Percentiles rank a stretch among this genome's conserved stretches.
These are phyloP conservation scores for Chloroclystis v-ata DNA, from an alignment of 2,888 invertebrate genomes.

Conservation along the genomic window DNA sequence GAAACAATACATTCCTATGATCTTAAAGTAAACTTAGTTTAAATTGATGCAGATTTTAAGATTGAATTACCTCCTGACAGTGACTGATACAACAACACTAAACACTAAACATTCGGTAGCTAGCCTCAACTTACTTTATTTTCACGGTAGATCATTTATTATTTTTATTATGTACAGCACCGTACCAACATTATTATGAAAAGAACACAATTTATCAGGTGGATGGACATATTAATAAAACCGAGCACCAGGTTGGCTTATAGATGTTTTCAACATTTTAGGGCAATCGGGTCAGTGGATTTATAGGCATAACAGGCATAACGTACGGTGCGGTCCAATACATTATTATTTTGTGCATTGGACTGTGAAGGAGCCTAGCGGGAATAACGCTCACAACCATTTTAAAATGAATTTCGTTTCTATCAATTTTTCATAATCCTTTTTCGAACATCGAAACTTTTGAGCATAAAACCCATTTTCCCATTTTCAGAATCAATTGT, in stretches of 20 bases:
- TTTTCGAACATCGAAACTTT: conserved; percentile 25
- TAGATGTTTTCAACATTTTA: conserved; percentile 13
- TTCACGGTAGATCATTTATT: too few relatives aligned
- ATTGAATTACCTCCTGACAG: too few relatives aligned
- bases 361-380: conserved; percentile 46
- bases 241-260: background rate
- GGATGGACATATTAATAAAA: background rate
- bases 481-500: too few relatives aligned
- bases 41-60: too few relatives aligned
- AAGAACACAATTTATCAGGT: background rate
- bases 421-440: conserved; percentile 42
- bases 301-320: conserved; percentile 24
- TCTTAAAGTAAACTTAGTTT: too few relatives aligned
- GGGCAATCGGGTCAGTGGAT: conserved; percentile 24
- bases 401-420: conserved; percentile 53
- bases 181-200: background rate
- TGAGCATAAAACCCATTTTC: too few relatives aligned
- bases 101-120: too few relatives aligned
- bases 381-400: conserved; percentile 54
- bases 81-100: too few relatives aligned
- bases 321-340: conserved; percentile 41
- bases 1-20: background rate
- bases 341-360: conserved; percentile 56
- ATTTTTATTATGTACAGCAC: too few relatives aligned
- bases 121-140: conserved; percentile 1